Conservation (phyloP, 2,797 vertebrate species). For the Sylvilagus floridanus region DNA sequence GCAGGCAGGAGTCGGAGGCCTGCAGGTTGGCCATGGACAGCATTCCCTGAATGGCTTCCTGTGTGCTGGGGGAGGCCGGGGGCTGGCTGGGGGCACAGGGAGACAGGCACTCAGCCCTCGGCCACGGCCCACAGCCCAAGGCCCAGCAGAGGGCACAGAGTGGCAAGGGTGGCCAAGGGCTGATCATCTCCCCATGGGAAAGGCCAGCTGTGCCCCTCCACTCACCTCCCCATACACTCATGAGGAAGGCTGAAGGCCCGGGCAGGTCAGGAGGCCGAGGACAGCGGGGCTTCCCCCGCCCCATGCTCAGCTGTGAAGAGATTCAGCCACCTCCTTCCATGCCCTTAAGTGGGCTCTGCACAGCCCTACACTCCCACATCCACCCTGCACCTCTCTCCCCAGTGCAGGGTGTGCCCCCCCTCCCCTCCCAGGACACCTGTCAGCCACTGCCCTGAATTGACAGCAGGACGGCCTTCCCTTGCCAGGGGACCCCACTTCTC, state of each 20-base stretch:
- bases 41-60: conserved; percentile 99
- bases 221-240: background rate
- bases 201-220: background rate
- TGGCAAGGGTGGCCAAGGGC: no score
- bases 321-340: background rate
- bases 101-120: conserved; percentile 23
- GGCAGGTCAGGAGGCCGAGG: no score
- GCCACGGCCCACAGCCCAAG: background rate
- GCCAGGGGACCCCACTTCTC: no score
- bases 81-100: conserved; percentile 92
- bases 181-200: background rate
- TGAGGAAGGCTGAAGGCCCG: background rate
- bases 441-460: background rate
- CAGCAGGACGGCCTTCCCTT: background rate
- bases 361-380: no score
- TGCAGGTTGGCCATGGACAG: conserved; percentile 99
- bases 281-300: no score
- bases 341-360: background rate
- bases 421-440: background rate
- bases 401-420: background rate
- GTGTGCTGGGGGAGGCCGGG: conserved; percentile 99
- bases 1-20: conserved; percentile 96
- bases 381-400: background rate
- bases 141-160: background rate
- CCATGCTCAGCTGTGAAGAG: background rate